A percentile compares a stretch with the other conserved stretches of the same genome.
phyloP scores from a whole-genome alignment of 1,140 invertebrate species.

The Bathynomus jamesi region DNA sequence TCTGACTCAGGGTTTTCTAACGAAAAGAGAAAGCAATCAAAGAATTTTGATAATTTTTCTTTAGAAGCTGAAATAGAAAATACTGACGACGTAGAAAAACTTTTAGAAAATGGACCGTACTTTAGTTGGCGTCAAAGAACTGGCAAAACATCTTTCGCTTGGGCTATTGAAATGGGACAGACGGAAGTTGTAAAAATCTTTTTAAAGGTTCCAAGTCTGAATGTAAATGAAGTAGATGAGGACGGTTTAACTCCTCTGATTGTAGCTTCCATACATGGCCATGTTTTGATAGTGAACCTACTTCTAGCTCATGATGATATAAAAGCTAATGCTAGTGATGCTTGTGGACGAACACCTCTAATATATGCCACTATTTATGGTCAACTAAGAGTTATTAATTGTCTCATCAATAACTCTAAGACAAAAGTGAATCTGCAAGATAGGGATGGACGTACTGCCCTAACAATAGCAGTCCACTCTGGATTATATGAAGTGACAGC shows the following conservation, averaged over 20 bases:
- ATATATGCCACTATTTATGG: conserved; percentile 92
- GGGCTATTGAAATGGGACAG: conserved; percentile 34
- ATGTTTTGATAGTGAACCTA: conserved; percentile 19
- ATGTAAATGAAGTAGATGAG: conserved; percentile 34
- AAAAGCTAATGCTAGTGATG: conserved; percentile 16
- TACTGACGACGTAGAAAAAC: conserved; percentile 27
- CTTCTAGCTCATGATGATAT: conserved; percentile 26
- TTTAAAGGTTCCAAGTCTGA: conserved; percentile 24
- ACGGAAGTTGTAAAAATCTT: conserved; percentile 34
- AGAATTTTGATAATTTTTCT: conserved; percentile 11
- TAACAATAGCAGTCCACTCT: conserved; percentile 19
- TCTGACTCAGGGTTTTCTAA: too few relatives aligned
- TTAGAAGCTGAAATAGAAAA: conserved; percentile 27
- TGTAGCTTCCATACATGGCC: conserved; percentile 27
- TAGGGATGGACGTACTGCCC: conserved; percentile 20
- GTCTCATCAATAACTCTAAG: conserved; percentile 21
- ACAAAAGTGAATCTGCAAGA: conserved; percentile 27
- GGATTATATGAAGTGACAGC: conserved; percentile 57
- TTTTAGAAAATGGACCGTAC: conserved; percentile 33
- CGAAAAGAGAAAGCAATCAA: neutral
- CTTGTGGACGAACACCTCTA: conserved; percentile 84
- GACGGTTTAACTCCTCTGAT: conserved; percentile 31
- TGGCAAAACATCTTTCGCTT: conserved; percentile 33
- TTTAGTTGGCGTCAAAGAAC: conserved; percentile 35
- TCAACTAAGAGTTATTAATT: conserved; percentile 45